A percentile compares a stretch with the other conserved stretches of the same genome.
phyloP scores from a whole-genome alignment of 2,888 invertebrate species.

The Perdita meconis region DNA sequence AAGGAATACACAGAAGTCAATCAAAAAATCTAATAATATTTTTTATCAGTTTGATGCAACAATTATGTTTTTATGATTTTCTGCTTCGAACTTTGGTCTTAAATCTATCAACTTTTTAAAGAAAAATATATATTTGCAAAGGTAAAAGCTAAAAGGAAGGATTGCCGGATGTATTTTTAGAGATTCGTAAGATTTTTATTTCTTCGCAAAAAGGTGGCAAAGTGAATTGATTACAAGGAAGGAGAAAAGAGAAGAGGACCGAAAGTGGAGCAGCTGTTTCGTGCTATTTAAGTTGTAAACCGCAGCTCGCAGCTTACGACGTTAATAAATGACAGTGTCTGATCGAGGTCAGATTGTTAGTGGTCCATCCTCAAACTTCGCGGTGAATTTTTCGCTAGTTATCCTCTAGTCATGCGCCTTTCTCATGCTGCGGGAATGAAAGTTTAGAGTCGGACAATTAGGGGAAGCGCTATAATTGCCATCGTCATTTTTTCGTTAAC shows the following conservation, averaged over 20 bases:
- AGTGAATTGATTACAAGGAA: slow-evolving; percentile 2
- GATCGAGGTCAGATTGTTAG: slow-evolving; percentile 23
- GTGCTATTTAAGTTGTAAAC: slow-evolving; percentile 52
- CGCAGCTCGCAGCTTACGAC: slow-evolving; percentile 14
- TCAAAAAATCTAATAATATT: no score
- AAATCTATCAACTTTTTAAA: no score
- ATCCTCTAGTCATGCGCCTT: neutral
- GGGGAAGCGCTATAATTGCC: no score
- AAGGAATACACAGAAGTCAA: no score
- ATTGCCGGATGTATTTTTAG: neutral
- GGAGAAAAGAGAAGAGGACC: slow-evolving; percentile 21
- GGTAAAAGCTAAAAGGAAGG: neutral
- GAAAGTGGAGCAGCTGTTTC: slow-evolving; percentile 59
- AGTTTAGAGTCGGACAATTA: no score
- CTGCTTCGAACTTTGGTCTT: no score
- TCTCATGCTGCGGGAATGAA: no score
- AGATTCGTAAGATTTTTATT: neutral
- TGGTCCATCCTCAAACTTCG: neutral
- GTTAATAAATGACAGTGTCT: slow-evolving; percentile 26
- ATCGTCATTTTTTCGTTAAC: no score
- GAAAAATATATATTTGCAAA: neutral
- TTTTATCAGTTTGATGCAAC: no score
- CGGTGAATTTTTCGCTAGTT: slow-evolving; percentile 10
- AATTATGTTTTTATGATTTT: no score
- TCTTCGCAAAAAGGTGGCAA: neutral